Conservation (phyloP, 2,113 vertebrate species). For the Myodes glareolus region DNA sequence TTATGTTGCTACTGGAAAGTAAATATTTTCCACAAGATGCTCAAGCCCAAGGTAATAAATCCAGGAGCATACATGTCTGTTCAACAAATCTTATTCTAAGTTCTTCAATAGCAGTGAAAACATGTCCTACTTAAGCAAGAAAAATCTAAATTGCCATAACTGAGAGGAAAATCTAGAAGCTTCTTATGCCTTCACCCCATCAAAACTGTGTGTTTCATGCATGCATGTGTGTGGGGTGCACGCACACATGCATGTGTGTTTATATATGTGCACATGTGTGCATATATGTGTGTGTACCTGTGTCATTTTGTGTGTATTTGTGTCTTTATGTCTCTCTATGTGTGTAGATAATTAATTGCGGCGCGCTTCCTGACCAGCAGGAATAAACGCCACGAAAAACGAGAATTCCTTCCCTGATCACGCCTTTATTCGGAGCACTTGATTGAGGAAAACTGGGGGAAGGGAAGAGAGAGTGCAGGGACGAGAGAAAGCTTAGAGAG, state of each 20-base stretch:
- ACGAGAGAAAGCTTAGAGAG: no score
- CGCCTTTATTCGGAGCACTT: no score
- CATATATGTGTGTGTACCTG: no score
- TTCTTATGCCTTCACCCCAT: neutral
- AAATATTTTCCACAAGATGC: slow-evolving; percentile 13
- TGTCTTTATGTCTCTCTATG: neutral
- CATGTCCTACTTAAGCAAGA: neutral
- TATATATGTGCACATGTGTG: no score
- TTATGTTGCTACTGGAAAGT: neutral
- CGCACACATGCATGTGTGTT: no score
- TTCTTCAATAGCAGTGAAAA: neutral
- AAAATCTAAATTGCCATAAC: neutral
- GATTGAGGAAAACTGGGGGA: no score
- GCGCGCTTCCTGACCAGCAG: no score
- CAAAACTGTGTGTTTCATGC: neutral
- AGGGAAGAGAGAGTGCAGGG: no score
- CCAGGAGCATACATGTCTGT: neutral
- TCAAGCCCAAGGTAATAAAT: slow-evolving; percentile 7
- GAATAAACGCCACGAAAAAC: no score
- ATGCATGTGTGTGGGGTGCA: neutral
- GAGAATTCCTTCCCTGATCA: no score
- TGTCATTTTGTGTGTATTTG: neutral
- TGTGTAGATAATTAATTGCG: neutral
- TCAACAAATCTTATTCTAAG: neutral
- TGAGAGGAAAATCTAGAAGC: slow-evolving; percentile 4